phyloP scores from a whole-genome alignment of 1,140 invertebrate genomes.

The Ostrea edulis region DNA sequence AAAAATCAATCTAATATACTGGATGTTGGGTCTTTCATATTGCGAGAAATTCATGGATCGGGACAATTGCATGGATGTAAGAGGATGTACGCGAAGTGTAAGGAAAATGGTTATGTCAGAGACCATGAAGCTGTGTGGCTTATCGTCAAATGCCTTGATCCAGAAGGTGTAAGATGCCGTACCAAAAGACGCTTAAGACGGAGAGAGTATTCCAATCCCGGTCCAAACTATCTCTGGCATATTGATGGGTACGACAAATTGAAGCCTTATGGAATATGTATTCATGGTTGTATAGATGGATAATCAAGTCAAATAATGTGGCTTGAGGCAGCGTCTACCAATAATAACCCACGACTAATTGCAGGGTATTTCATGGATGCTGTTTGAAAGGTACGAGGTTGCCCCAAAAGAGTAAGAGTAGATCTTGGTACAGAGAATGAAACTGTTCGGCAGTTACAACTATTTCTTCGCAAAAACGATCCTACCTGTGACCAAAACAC shows the following conservation, averaged over 20 bases:
- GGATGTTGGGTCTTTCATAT: slow-evolving; percentile 35
- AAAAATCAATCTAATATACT: slow-evolving; percentile 32
- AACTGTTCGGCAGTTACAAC: slow-evolving; percentile 42
- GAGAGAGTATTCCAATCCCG: slow-evolving; percentile 56
- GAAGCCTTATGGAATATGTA: slow-evolving; percentile 54
- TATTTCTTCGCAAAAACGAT: slow-evolving; percentile 15
- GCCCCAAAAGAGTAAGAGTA: slow-evolving; percentile 52
- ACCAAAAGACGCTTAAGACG: slow-evolving; percentile 37
- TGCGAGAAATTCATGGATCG: slow-evolving; percentile 7
- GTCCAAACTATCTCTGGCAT: slow-evolving; percentile 70
- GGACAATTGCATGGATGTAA: slow-evolving; percentile 45
- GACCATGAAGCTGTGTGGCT: slow-evolving; percentile 23
- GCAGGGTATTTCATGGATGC: slow-evolving; percentile 57
- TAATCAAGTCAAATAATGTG: slow-evolving; percentile 69
- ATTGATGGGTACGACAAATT: slow-evolving; percentile 73
- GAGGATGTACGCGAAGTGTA: slow-evolving; percentile 41
- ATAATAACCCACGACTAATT: slow-evolving; percentile 63
- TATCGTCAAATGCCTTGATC: slow-evolving; percentile 25
- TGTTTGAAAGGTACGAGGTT: slow-evolving; percentile 41
- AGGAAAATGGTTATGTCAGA: slow-evolving; percentile 11
- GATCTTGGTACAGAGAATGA: slow-evolving; percentile 66
- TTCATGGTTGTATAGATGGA: slow-evolving; percentile 61
- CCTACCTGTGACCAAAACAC: neutral
- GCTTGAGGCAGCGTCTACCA: slow-evolving; percentile 63
- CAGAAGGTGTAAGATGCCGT: slow-evolving; percentile 25